Percentiles rank a stretch among this genome's conserved stretches.
phyloP scores from a whole-genome alignment of 1,140 invertebrate species.

The Scaptodrosophila lebanonensis region DNA sequence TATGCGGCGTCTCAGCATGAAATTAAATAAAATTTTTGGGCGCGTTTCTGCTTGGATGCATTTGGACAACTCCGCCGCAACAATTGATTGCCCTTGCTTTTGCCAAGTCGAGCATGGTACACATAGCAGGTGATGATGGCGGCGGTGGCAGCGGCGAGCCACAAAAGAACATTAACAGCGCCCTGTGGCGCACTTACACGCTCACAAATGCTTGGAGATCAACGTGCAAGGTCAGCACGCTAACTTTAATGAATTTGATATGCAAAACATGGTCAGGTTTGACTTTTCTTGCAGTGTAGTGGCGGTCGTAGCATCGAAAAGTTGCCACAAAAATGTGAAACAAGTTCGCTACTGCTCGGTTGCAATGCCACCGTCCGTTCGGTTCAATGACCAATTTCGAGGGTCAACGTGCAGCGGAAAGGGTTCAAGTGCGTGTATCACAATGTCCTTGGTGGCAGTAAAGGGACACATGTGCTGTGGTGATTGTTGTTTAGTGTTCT shows the following conservation, averaged over 20 bases:
- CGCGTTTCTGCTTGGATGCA: constrained; percentile 67
- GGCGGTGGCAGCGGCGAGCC: constrained; percentile 3
- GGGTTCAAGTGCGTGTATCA: constrained; percentile 60
- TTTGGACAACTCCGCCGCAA: constrained; percentile 39
- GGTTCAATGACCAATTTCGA: constrained; percentile 65
- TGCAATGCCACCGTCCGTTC: constrained; percentile 39
- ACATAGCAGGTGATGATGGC: constrained; percentile 38
- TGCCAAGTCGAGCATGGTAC: constrained; percentile 67
- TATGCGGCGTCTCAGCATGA: neutral
- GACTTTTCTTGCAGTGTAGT: neutral
- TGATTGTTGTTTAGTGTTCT: constrained; percentile 29
- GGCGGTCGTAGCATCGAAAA: neutral
- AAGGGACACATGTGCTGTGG: constrained; percentile 29
- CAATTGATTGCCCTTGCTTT: constrained; percentile 69
- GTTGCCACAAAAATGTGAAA: too few species aligned
- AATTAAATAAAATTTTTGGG: constrained; percentile 58
- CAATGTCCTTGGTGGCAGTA: constrained; percentile 62
- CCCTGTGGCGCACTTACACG: constrained; percentile 58
- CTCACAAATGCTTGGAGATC: constrained; percentile 51
- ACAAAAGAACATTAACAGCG: constrained; percentile 16
- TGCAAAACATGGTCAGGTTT: constrained; percentile 29
- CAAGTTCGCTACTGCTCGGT: too few species aligned
- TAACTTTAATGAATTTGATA: constrained; percentile 55
- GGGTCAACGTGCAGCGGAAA: constrained; percentile 36
- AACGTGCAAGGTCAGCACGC: constrained; percentile 58